Conservation (phyloP, 1,140 invertebrate genomes). For the Stegodyphus dumicola region DNA sequence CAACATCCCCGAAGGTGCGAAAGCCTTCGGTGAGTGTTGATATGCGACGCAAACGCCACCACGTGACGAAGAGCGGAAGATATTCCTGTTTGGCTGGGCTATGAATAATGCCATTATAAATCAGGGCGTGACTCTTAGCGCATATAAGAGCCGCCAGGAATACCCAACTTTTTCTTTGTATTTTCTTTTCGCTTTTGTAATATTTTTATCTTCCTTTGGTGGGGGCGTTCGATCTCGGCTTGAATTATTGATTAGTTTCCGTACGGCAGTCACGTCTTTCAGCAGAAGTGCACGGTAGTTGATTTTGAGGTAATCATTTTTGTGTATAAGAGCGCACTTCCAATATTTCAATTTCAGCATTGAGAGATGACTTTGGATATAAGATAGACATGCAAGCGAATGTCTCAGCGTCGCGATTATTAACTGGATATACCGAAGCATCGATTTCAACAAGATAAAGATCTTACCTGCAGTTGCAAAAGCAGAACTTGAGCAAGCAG, state of each 20-base stretch:
- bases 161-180: conserved; percentile 16
- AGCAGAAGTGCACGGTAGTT: conserved; percentile 23
- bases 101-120: conserved; percentile 54
- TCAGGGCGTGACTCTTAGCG: conserved; percentile 40
- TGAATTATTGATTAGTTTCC: conserved; percentile 46
- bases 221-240: conserved; percentile 27
- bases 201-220: conserved; percentile 34
- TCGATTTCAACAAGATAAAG: no score
- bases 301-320: conserved; percentile 39
- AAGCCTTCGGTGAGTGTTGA: background rate
- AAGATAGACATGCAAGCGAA: background rate
- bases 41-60: conserved; percentile 9
- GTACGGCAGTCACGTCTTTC: conserved; percentile 25
- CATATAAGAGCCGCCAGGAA: conserved; percentile 23
- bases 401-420: no score
- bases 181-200: conserved; percentile 35
- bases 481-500: no score
- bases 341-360: conserved; percentile 25
- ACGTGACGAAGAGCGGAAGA: conserved; percentile 13
- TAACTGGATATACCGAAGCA: no score
- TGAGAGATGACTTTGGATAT: conserved; percentile 24
- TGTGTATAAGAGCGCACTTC: background rate
- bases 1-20: no score
- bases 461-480: no score
- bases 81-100: conserved; percentile 29